Evolutionary conservation across 2,797 vertebrate genomes (phyloP).

Genomic region (Hapalemur alaotrensis): DNA sequence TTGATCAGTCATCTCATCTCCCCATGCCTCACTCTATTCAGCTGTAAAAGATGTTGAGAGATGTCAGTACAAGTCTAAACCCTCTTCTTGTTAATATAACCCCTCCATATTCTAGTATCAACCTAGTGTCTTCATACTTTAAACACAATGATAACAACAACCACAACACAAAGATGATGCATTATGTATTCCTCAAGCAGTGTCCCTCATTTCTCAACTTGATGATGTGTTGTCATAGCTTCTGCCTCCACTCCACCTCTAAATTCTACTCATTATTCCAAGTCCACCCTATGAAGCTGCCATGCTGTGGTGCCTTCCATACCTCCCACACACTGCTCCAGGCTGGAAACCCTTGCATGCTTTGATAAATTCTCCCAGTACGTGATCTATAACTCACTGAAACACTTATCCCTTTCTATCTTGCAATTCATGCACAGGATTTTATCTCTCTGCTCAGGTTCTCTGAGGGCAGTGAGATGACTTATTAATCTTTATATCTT

Average conservation of each 20-base stretch:
- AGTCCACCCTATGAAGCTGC: not conserved
- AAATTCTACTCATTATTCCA: not conserved
- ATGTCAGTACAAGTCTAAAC: not conserved
- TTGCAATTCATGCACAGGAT: not conserved
- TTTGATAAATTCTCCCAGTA: not conserved
- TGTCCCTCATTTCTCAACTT: not conserved
- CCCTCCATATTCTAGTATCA: not conserved
- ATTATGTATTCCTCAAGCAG: not conserved
- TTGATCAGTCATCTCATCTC: not conserved
- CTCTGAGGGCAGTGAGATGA: not conserved
- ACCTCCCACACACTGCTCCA: not conserved
- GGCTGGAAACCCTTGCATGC: not conserved
- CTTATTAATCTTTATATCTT: conserved; percentile 36
- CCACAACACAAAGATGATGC: not conserved
- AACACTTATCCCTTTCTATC: not conserved
- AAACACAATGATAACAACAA: not conserved
- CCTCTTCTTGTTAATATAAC: not conserved
- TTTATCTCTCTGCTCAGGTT: not conserved
- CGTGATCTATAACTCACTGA: not conserved
- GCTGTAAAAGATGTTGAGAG: not conserved
- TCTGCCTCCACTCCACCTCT: not conserved
- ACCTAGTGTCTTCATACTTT: not conserved
- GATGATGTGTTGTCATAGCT: not conserved
- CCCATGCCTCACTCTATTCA: not conserved
- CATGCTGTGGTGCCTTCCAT: no score